phyloP scores from a whole-genome alignment of 2,888 invertebrate species.

The Macropis europaea region DNA sequence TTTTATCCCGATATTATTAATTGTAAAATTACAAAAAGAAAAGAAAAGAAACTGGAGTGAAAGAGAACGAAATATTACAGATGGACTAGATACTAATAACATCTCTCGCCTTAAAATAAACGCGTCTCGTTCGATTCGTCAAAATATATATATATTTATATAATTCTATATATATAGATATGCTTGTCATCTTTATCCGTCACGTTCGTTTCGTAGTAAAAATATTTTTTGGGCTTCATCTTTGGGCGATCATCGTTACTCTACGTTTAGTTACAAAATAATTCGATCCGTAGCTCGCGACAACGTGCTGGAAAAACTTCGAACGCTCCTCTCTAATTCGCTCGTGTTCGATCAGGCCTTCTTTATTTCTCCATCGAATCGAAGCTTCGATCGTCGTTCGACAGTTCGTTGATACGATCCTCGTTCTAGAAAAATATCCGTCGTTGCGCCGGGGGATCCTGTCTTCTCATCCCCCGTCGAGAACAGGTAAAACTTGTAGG shows the following conservation, averaged over 20 bases:
- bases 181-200: slow-evolving; percentile 36
- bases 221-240: slow-evolving; percentile 77
- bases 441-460: too few species aligned
- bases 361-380: neutral
- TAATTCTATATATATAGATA: slow-evolving; percentile 36
- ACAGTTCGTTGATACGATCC: slow-evolving; percentile 12
- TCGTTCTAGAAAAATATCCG: slow-evolving; percentile 54
- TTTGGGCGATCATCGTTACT: slow-evolving; percentile 73
- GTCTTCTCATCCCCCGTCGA: too few species aligned
- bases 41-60: neutral
- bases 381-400: neutral
- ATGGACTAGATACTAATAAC: slow-evolving; percentile 72
- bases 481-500: slow-evolving; percentile 9
- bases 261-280: slow-evolving; percentile 61
- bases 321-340: slow-evolving; percentile 23
- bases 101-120: slow-evolving; percentile 65
- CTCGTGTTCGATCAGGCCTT: slow-evolving; percentile 37
- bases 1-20: slow-evolving; percentile 23
- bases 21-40: slow-evolving; percentile 17
- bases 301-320: slow-evolving; percentile 28
- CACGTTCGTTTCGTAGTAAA: slow-evolving; percentile 64
- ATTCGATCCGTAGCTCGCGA: slow-evolving; percentile 50
- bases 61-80: slow-evolving; percentile 56
- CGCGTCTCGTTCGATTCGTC: slow-evolving; percentile 57
- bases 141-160: slow-evolving; percentile 56